Evolutionary conservation across 2,797 vertebrate species (phyloP).

Genomic region (Melanotaenia trifasciata): DNA sequence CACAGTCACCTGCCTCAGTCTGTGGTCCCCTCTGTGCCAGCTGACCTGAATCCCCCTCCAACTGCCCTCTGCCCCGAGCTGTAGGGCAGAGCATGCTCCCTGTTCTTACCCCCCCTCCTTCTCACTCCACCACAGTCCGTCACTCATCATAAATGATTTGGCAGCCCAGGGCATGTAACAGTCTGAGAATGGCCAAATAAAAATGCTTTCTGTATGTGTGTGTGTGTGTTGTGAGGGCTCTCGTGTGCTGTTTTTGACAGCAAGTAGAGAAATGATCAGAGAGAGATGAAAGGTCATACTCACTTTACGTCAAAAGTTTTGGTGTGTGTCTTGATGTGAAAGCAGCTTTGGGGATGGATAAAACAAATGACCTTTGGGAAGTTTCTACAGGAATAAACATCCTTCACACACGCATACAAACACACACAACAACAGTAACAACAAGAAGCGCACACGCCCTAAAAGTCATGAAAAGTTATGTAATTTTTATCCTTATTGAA

Average conservation of each 20-base stretch:
- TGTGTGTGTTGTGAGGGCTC: neutral
- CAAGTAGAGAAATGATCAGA: slow-evolving; percentile 35
- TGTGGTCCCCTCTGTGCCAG: slow-evolving; percentile 67
- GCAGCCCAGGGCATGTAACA: slow-evolving; percentile 19
- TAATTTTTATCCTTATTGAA: neutral
- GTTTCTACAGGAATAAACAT: slow-evolving; percentile 26
- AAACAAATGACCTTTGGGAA: slow-evolving; percentile 48
- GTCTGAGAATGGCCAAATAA: slow-evolving; percentile 31
- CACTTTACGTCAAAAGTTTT: slow-evolving; percentile 48
- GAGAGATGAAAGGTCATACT: slow-evolving; percentile 53
- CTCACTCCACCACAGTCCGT: slow-evolving; percentile 26
- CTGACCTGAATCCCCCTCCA: slow-evolving; percentile 76
- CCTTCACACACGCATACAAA: neutral
- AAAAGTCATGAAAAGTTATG: slow-evolving; percentile 13
- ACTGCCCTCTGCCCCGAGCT: slow-evolving; percentile 77
- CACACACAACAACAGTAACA: neutral
- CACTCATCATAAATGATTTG: slow-evolving; percentile 39
- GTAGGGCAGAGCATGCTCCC: slow-evolving; percentile 55
- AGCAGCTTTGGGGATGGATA: slow-evolving; percentile 32
- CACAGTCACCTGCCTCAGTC: slow-evolving; percentile 64
- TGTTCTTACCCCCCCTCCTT: slow-evolving; percentile 7
- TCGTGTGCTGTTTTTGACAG: neutral
- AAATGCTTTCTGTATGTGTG: slow-evolving; percentile 8
- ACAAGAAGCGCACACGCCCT: neutral
- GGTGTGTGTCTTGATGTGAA: slow-evolving; percentile 34